Conservation (phyloP, 2,888 invertebrate species). For the Leucoma salicis region DNA sequence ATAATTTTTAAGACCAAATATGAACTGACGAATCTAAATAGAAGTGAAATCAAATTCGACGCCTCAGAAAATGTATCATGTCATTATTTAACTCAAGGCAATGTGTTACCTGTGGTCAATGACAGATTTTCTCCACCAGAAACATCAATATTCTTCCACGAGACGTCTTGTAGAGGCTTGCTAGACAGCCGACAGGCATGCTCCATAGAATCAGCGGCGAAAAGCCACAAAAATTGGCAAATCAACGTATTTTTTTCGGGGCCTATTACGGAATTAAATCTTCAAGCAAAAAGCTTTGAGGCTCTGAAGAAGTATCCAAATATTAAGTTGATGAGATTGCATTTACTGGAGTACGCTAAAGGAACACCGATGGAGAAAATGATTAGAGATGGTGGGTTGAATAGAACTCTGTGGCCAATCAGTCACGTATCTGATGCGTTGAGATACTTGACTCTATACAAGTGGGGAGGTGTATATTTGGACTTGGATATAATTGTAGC, state of each 20-base stretch:
- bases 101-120: neutral
- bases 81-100: neutral
- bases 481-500: constrained; percentile 27
- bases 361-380: constrained; percentile 10
- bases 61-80: neutral
- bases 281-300: neutral
- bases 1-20: no score
- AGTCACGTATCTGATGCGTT: constrained; percentile 25
- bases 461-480: constrained; percentile 31
- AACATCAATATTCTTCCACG: neutral
- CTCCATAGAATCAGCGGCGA: neutral
- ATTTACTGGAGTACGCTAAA: constrained; percentile 11
- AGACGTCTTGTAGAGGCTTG: neutral
- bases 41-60: neutral
- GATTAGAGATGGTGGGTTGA: constrained; percentile 5
- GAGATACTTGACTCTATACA: constrained; percentile 23
- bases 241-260: neutral
- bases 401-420: constrained; percentile 10
- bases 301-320: constrained; percentile 9
- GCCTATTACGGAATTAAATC: neutral
- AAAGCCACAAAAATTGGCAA: neutral
- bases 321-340: constrained; percentile 19
- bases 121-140: neutral
- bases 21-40: neutral
- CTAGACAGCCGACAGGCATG: neutral